phyloP scores from a whole-genome alignment of 1,140 invertebrate genomes.

The Drosophila saltans region DNA sequence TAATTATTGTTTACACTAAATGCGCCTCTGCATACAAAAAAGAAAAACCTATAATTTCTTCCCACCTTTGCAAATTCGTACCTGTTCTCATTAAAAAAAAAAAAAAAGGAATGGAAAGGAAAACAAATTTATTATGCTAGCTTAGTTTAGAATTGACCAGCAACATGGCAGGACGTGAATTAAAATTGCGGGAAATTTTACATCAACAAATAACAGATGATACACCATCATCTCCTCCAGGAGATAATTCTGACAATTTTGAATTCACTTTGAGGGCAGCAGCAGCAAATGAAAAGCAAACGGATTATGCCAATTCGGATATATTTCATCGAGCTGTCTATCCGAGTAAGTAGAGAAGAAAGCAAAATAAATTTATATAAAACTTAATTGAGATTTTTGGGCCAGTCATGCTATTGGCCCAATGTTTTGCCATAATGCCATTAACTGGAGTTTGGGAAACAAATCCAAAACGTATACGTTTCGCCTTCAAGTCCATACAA shows the following conservation, averaged over 20 bases:
- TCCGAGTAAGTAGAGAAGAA: constrained; percentile 47
- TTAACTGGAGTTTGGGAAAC: constrained; percentile 48
- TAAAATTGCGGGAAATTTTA: constrained; percentile 46
- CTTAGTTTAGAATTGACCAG: constrained; percentile 44
- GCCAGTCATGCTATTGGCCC: constrained; percentile 72
- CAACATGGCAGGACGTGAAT: constrained; percentile 52
- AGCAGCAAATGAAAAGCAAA: constrained; percentile 38
- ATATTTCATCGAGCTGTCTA: constrained; percentile 64
- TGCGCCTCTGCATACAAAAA: neutral
- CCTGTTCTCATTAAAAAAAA: constrained; percentile 7
- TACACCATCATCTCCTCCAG: neutral
- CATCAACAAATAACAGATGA: neutral
- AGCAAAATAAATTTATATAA: too few relatives aligned
- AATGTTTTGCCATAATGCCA: constrained; percentile 72
- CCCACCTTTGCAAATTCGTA: neutral
- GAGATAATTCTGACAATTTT: constrained; percentile 20
- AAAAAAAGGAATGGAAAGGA: neutral
- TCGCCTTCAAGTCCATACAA: constrained; percentile 58
- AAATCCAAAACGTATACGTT: constrained; percentile 57
- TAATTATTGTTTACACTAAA: constrained; percentile 71
- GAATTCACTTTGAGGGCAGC: constrained; percentile 34
- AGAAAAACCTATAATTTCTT: constrained; percentile 50
- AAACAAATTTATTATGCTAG: constrained; percentile 31
- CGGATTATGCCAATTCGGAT: constrained; percentile 44
- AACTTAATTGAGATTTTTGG: neutral